Evolutionary conservation across 2,888 invertebrate genomes (phyloP), one percentile per base, ranked within the genome.

Genomic region (Drosophila putrida): DNA sequence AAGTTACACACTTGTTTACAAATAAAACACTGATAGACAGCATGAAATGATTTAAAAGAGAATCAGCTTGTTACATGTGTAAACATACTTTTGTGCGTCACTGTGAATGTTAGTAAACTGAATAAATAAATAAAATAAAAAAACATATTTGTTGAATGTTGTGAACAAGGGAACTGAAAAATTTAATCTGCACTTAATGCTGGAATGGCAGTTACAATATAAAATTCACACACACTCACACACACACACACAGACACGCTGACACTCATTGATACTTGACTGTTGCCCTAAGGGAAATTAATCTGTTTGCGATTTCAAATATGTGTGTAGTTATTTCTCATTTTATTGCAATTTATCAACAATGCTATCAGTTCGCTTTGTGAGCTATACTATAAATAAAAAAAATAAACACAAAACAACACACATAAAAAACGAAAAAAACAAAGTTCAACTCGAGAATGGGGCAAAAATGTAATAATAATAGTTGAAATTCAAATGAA

Each of bases 401-500:
- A 54, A 20, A 31, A 8, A 46, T 0, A 38, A 8, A 38, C 4
- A 38, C 0, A 44, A 36, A 36, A 43, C 15, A 41, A 9, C n/a
- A 43, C 10, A 31, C 5, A 31, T 4, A 31, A 31, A 31, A 31
- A 31, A 31, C 5, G 1, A 15, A 31, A 13, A 13, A 33, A 33
- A 49, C 27, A 28, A 28, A 15, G n/a, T 27, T 51, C 3, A 27
- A 28, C 15, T 38, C 13, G 36, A 25, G 39, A 15, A 15, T 10
- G 36, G 43, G 27, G 31, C 20, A 60, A 61, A 61, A 11, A 46
- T 46, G 36, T n/a, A 57, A 27, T 57, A 57, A 57, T 46, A 57
- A 36, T 57, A 46, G 46, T 55, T 64, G 13, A 70, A 57, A 66
- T 53, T 57, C 39, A 61, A 69, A 59, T 58, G 50, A 44, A 39